Evolutionary conservation across 2,113 vertebrate species (phyloP).

Genomic region (Heterochromis multidens): DNA sequence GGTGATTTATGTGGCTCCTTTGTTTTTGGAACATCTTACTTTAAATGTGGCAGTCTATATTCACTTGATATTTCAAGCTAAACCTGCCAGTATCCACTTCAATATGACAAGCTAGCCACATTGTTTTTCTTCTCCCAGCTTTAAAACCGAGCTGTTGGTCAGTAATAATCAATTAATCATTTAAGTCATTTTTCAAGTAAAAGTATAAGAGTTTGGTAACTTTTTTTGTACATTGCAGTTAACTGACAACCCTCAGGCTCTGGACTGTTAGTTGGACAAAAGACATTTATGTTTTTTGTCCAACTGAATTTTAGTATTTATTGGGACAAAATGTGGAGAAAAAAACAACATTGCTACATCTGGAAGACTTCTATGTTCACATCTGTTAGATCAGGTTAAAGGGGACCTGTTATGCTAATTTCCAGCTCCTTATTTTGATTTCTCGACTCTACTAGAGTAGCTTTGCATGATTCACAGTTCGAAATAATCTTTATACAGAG

Average conservation of each 20-base stretch:
- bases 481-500: background rate
- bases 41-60: background rate
- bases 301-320: background rate
- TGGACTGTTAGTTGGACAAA: background rate
- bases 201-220: background rate
- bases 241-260: background rate
- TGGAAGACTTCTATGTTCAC: background rate
- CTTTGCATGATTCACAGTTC: background rate
- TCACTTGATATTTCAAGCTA: background rate
- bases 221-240: accelerated
- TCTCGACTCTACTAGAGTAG: background rate
- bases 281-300: background rate
- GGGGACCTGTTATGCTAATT: background rate
- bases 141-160: background rate
- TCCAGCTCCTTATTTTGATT: background rate
- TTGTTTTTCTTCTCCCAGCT: background rate
- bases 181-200: background rate
- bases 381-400: background rate
- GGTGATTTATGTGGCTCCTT: background rate
- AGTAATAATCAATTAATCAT: background rate
- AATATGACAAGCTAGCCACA: too few species aligned
- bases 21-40: background rate
- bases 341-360: background rate
- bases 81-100: too few species aligned
- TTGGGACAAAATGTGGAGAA: background rate